Evolutionary conservation across 2,797 vertebrate species (phyloP).

Genomic region (Gouania willdenowi): DNA sequence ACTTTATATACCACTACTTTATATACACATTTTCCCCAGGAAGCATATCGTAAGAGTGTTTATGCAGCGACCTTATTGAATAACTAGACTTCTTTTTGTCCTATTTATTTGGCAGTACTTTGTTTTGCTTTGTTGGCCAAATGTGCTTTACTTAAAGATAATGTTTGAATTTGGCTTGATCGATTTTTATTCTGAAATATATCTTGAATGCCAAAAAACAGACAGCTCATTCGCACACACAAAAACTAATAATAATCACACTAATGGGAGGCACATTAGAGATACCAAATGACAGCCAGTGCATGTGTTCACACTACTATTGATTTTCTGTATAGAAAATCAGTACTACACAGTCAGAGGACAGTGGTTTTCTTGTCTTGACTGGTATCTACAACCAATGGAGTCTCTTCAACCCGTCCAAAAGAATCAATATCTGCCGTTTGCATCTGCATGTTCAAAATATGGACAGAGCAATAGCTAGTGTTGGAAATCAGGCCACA

Average conservation of each 20-base stretch:
- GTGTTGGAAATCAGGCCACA: too few species aligned
- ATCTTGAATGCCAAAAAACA: conserved; percentile 15
- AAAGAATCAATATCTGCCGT: conserved; percentile 2
- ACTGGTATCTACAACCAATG: conserved; percentile 11
- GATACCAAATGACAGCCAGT: conserved; percentile 12
- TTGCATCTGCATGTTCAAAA: too few species aligned
- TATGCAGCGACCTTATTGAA: conserved; percentile 39
- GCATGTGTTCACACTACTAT: conserved; percentile 23
- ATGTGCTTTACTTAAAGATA: conserved; percentile 25
- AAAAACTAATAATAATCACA: conserved; percentile 34
- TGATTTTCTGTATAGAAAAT: conserved; percentile 33
- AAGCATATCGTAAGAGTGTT: conserved; percentile 46
- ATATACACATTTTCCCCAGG: conserved; percentile 44
- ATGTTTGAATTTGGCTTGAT: conserved; percentile 24
- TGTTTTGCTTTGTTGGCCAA: conserved; percentile 20
- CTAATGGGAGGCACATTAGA: conserved; percentile 42
- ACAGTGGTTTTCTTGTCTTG: conserved; percentile 11
- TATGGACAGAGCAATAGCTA: too few species aligned
- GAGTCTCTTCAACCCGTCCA: conserved; percentile 1
- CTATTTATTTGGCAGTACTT: conserved; percentile 28
- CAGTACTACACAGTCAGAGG: conserved; percentile 28
- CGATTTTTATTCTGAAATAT: conserved; percentile 33
- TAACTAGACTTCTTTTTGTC: too few species aligned
- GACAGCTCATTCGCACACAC: conserved; percentile 30
- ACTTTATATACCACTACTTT: conserved; percentile 68